Base-by-base conservation (phyloP, 2,888 invertebrate genomes). In the Dynastes hyllus region DNA sequence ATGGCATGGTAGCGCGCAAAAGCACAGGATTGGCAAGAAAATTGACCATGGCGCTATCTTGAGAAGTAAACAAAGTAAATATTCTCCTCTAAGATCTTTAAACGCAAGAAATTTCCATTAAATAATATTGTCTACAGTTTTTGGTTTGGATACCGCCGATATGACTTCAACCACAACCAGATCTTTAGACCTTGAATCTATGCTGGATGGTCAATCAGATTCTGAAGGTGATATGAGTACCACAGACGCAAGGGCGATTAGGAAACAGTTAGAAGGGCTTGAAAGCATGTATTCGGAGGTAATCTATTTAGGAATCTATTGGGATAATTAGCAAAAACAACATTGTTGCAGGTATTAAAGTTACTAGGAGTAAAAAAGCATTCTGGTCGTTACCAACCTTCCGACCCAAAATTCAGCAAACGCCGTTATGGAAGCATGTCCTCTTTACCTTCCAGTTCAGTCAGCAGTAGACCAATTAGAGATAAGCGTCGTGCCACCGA, bases 231-330 rank as follows among this genome's bases (percentile, higher is more conserved):
- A 94, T 86, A 91, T 94, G 13, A 94, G 95, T 55, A 94, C 94
- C 0, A 93, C 93, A 1, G 95, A 95, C 86, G 94, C 95, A 1
- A 91, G 94, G 83, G 94, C 95, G 50, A 95, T 96, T 81, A 90
- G 95, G 32, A 92, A 95, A 80, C 96, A 96, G 86, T 90, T 96
- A 51, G 93, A 96, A 85, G 95, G 96, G 0, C 90, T 96, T 3
- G 96, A 96, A 90, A 94, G 92, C 83, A 96, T 96, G 96, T 96
- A 96, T 86, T 94, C 94, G 0, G 96, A 96, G 90, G 96, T 95
- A 85, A 9, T 69, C 4, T 58, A 8, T 58, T 22, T 58, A 9
- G 16, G 13, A 58, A 6, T 58, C 22, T 1, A 27, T 58, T 58
- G 8, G 11, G 11, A 11, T 45, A 45, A 8, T 11, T 8, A 2